Conservation (phyloP, 2,888 invertebrate genomes). For the Ashinkailepas kermadecensis region DNA sequence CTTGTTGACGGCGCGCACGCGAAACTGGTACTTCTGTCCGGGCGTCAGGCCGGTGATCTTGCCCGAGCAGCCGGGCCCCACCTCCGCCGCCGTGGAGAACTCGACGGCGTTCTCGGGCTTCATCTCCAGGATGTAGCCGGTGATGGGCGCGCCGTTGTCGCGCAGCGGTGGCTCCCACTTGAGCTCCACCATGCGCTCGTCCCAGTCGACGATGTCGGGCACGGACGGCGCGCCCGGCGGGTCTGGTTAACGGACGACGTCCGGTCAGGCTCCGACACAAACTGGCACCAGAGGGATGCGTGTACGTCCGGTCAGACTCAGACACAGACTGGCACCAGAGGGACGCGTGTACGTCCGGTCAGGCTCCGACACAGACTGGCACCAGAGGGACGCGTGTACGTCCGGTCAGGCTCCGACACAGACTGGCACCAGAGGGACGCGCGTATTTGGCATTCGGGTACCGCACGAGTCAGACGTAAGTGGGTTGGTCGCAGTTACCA, state of each 20-base stretch:
- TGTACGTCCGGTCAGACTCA: too few relatives aligned
- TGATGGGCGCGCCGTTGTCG: conserved; percentile 89
- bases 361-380: too few relatives aligned
- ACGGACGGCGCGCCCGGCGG: conserved; percentile 79
- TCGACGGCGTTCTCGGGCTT: conserved; percentile 75
- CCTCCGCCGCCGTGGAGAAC: conserved; percentile 76
- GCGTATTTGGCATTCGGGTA: too few relatives aligned
- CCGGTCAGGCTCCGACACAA: neutral
- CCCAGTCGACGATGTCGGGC: conserved; percentile 83
- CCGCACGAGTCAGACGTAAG: too few relatives aligned
- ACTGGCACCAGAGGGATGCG: too few relatives aligned
- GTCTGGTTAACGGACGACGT: conserved; percentile 42
- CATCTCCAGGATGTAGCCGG: conserved; percentile 80
- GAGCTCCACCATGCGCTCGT: conserved; percentile 79
- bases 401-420: too few relatives aligned
- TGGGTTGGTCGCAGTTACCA: too few relatives aligned
- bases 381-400: too few relatives aligned
- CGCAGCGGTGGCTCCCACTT: conserved; percentile 85
- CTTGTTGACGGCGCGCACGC: conserved; percentile 88
- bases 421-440: too few relatives aligned
- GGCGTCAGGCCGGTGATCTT: conserved; percentile 83
- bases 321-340: too few relatives aligned
- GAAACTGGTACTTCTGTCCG: conserved; percentile 92
- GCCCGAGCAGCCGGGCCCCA: conserved; percentile 73
- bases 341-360: too few relatives aligned